A percentile compares a stretch with the other conserved stretches of the same genome.
Conservation (phyloP, 2,797 vertebrate species). For the Tamandua tetradactyla region DNA sequence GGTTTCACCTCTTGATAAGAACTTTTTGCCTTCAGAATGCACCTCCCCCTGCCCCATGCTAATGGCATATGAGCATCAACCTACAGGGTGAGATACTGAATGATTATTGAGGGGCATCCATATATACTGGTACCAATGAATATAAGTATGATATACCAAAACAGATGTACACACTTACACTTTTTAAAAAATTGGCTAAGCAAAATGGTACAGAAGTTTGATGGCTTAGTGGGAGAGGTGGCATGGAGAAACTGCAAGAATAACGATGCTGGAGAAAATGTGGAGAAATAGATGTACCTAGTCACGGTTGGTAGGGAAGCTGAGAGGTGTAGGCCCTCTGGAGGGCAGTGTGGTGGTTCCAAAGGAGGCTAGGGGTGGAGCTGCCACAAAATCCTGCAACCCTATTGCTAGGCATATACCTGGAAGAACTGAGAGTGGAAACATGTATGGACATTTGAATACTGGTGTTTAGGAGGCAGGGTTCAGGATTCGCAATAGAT, state of each 20-base stretch:
- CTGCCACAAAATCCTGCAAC: too few species aligned
- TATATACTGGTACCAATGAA: background rate
- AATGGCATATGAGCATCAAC: background rate
- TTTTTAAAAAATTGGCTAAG: constrained; percentile 26
- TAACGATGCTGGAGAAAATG: too few species aligned
- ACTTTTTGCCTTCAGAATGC: constrained; percentile 19
- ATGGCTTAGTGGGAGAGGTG: background rate
- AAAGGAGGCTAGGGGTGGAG: too few species aligned
- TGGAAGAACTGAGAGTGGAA: too few species aligned
- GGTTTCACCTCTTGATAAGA: background rate
- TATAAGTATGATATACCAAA: background rate
- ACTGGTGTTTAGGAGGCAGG: too few species aligned
- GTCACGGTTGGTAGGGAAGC: too few species aligned
- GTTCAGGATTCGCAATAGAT: too few species aligned
- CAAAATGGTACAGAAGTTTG: background rate
- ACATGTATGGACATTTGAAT: too few species aligned
- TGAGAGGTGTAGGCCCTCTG: too few species aligned
- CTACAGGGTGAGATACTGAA: background rate
- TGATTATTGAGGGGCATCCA: background rate
- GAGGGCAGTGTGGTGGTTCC: too few species aligned
- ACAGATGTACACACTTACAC: background rate
- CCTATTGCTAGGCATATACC: too few species aligned
- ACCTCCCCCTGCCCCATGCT: background rate
- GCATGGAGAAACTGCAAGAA: constrained; percentile 21
- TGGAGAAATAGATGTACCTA: too few species aligned